A percentile compares a stretch with the other conserved stretches of the same genome.
These are phyloP conservation scores for Psophia crepitans DNA, from an alignment of 2,113 vertebrate genomes.

Conservation along the genomic window DNA sequence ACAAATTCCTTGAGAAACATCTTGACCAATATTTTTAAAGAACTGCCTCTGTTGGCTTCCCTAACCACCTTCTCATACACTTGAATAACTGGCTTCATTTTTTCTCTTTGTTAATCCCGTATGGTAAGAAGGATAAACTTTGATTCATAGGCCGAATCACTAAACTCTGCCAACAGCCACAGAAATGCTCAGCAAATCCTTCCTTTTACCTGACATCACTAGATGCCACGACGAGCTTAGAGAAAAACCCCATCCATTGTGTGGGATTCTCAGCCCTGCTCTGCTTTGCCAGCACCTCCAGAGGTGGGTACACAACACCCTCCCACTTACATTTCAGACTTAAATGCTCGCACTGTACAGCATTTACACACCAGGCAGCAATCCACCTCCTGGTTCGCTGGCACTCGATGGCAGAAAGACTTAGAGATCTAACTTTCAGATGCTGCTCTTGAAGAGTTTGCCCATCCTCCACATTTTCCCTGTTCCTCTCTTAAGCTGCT, in stretches of 20 bases:
- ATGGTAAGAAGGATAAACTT: neutral
- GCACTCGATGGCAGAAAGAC: neutral
- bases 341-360: neutral
- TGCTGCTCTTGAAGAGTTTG: neutral
- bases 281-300: neutral
- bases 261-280: neutral
- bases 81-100: neutral
- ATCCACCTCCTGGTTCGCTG: neutral
- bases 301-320: neutral
- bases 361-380: neutral
- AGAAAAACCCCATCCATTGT: neutral
- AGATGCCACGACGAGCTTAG: fast-evolving
- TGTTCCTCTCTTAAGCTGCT: neutral
- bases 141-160: neutral
- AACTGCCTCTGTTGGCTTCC: neutral
- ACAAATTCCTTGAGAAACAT: neutral
- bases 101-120: neutral
- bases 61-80: neutral
- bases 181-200: neutral
- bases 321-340: neutral
- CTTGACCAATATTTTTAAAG: neutral
- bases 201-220: neutral
- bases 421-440: neutral
- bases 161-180: neutral
- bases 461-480: neutral